phyloP scores from a whole-genome alignment of 2,797 vertebrate genomes.

The Odontamblyopus lacepedii region DNA sequence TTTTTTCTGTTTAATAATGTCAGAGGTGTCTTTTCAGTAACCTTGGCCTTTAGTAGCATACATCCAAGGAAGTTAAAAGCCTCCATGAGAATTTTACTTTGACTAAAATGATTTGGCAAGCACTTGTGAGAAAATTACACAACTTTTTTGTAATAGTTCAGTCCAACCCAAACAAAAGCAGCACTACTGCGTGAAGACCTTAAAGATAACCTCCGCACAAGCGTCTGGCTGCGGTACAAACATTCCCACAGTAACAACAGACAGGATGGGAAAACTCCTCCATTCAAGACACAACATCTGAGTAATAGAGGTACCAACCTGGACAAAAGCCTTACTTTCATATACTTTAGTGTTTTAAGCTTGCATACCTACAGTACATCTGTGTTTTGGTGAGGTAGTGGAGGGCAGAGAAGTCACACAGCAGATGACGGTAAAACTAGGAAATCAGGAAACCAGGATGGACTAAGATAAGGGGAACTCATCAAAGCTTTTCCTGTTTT shows the following conservation, averaged over 20 bases:
- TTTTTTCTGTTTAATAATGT: neutral
- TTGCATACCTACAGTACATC: conserved; percentile 30
- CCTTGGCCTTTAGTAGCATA: no score
- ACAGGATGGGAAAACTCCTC: conserved; percentile 47
- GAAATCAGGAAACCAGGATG: conserved; percentile 74
- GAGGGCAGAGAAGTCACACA: conserved; percentile 77
- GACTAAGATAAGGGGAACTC: conserved; percentile 75
- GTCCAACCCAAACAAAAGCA: conserved; percentile 45
- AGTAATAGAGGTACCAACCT: conserved; percentile 7
- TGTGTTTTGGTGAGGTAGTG: conserved; percentile 44
- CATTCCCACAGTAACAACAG: conserved; percentile 49
- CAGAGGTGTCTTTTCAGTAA: no score
- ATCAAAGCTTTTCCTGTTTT: conserved; percentile 82
- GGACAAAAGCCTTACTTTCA: conserved; percentile 10
- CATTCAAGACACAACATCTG: conserved; percentile 32
- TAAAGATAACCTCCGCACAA: conserved; percentile 31
- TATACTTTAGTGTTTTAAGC: conserved; percentile 23
- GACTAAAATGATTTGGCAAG: neutral
- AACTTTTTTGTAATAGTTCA: conserved; percentile 17
- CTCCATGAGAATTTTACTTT: neutral
- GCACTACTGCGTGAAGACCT: conserved; percentile 15
- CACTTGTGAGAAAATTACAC: neutral
- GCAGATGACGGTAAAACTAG: conserved; percentile 70
- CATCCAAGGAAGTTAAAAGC: neutral
- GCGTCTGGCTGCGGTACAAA: conserved; percentile 42